Conservation (phyloP, 1,140 invertebrate genomes). For the Neodiprion pinetum region DNA sequence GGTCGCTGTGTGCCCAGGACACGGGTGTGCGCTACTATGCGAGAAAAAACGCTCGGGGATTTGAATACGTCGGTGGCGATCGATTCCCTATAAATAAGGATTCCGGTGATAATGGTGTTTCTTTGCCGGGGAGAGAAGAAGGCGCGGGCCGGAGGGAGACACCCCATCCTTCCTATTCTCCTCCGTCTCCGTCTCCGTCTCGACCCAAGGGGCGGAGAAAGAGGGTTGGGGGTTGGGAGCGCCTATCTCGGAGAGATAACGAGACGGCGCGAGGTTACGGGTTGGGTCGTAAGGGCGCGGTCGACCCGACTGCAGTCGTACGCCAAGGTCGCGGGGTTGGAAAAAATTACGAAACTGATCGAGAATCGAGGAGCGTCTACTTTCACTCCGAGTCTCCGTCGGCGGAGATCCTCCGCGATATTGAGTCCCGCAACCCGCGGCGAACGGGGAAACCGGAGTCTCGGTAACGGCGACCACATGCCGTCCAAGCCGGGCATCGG, state of each 20-base stretch:
- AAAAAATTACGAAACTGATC: too few relatives aligned
- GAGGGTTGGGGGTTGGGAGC: neutral
- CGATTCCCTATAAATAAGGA: conserved; percentile 7
- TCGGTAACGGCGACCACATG: too few relatives aligned
- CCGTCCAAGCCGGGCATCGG: conserved; percentile 7
- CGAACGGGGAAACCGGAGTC: too few relatives aligned
- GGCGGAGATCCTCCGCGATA: too few relatives aligned
- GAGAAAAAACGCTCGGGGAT: neutral
- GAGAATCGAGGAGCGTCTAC: too few relatives aligned
- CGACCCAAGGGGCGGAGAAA: neutral
- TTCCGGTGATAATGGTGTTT: conserved; percentile 7
- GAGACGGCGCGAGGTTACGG: neutral
- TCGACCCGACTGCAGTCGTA: neutral
- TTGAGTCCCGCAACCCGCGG: too few relatives aligned
- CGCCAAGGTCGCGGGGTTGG: too few relatives aligned
- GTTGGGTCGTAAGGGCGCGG: neutral
- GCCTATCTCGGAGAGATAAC: neutral
- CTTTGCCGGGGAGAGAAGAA: neutral
- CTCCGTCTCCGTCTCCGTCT: neutral
- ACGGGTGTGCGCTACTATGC: neutral
- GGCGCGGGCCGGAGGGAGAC: too few relatives aligned
- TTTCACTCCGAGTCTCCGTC: too few relatives aligned
- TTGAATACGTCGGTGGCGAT: conserved; percentile 4
- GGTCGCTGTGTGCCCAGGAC: too few relatives aligned
- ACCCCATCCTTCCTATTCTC: neutral